These are phyloP conservation scores for Hoplostethus mediterraneus DNA, from an alignment of 2,797 vertebrate species.

Conservation along the genomic window DNA sequence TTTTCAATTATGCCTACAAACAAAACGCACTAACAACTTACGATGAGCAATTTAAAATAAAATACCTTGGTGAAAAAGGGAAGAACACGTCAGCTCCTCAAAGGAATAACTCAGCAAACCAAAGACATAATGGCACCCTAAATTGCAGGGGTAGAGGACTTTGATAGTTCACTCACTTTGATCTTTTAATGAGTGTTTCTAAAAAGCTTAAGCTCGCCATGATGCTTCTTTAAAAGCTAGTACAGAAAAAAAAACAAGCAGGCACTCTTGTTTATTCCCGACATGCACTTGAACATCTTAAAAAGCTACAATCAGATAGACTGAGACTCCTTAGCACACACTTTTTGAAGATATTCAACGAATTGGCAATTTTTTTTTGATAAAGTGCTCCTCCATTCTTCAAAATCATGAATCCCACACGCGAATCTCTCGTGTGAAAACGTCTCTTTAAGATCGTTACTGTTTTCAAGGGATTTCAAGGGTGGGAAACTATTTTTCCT, in stretches of 20 bases:
- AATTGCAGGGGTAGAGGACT: constrained; percentile 63
- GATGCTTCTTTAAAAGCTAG: constrained; percentile 47
- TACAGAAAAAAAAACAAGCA: constrained; percentile 35
- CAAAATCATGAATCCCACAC: neutral
- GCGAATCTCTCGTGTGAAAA: neutral
- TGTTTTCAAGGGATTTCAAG: neutral
- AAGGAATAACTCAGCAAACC: constrained; percentile 40
- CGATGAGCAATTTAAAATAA: constrained; percentile 40
- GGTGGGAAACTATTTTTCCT: neutral
- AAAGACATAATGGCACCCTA: constrained; percentile 59
- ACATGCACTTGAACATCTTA: constrained; percentile 27
- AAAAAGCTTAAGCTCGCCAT: constrained; percentile 48
- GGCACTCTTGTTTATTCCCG: constrained; percentile 34
- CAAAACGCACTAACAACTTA: constrained; percentile 24
- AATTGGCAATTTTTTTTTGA: neutral
- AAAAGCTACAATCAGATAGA: constrained; percentile 4
- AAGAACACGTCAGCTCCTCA: constrained; percentile 42
- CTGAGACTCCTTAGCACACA: neutral
- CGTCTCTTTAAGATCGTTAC: neutral
- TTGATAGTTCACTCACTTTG: constrained; percentile 79
- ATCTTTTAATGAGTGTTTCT: constrained; percentile 80
- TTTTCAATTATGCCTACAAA: constrained; percentile 14
- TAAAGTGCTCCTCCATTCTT: too few species aligned
- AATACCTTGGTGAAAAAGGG: constrained; percentile 27
- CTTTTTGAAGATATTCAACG: neutral